These are phyloP conservation scores for Salvator merianae DNA, from an alignment of 2,113 vertebrate genomes.

Conservation along the genomic window DNA sequence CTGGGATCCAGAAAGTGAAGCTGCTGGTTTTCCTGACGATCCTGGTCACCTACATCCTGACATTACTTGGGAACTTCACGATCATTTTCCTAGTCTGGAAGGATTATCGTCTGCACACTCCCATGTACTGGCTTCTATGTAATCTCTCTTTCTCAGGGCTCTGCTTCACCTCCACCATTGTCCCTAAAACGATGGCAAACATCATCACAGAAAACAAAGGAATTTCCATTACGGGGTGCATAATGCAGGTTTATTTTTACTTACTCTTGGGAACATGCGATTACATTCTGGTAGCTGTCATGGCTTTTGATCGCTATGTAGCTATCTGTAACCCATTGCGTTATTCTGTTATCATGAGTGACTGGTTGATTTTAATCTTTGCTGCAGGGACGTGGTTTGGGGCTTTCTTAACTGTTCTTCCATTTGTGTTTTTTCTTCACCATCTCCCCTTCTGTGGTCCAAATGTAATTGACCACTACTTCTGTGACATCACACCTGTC, in stretches of 20 bases:
- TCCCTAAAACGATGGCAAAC: slow-evolving; percentile 45
- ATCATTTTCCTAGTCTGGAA: slow-evolving; percentile 50
- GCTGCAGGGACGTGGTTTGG: neutral
- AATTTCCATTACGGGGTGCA: slow-evolving; percentile 53
- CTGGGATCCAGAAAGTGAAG: slow-evolving; percentile 30
- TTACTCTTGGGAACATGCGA: slow-evolving; percentile 59
- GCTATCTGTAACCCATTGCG: slow-evolving; percentile 61
- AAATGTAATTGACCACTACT: slow-evolving; percentile 38
- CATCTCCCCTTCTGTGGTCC: slow-evolving; percentile 17
- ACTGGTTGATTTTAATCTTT: neutral
- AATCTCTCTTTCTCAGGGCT: slow-evolving; percentile 63
- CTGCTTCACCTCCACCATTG: slow-evolving; percentile 52
- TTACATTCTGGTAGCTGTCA: slow-evolving; percentile 50
- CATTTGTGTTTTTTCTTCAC: neutral
- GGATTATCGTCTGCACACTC: slow-evolving; percentile 46
- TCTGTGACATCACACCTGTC: slow-evolving; percentile 40
- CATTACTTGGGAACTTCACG: slow-evolving; percentile 40
- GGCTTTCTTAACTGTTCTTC: neutral
- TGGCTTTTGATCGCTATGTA: slow-evolving; percentile 36
- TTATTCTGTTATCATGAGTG: slow-evolving; percentile 55
- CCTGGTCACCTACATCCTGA: slow-evolving; percentile 55
- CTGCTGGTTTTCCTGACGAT: slow-evolving; percentile 47
- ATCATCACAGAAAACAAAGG: slow-evolving; percentile 34
- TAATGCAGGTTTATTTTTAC: slow-evolving; percentile 58
- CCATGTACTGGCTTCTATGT: slow-evolving; percentile 61